phyloP scores from a whole-genome alignment of 2,113 vertebrate species.

The Pleuronectes platessa region DNA sequence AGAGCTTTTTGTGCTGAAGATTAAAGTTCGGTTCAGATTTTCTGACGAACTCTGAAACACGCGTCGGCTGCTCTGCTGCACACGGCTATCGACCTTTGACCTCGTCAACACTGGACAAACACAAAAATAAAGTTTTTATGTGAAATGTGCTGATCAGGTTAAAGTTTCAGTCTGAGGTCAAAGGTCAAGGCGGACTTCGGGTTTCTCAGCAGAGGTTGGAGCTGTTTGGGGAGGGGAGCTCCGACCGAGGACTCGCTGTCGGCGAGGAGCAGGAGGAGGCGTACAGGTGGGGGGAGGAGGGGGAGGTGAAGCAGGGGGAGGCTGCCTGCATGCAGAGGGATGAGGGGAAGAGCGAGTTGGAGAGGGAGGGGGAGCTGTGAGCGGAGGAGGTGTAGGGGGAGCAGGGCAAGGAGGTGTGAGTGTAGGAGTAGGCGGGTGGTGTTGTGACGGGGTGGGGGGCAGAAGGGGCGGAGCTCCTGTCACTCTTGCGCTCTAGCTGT shows the following conservation, averaged over 20 bases:
- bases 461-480: constrained; percentile 69
- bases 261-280: constrained; percentile 80
- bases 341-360: constrained; percentile 1
- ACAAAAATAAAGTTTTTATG: background rate
- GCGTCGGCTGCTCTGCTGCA: too few species aligned
- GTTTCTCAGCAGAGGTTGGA: constrained; percentile 87
- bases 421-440: constrained; percentile 7
- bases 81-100: background rate
- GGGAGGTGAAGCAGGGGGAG: constrained; percentile 78
- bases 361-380: constrained; percentile 6
- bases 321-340: constrained; percentile 52
- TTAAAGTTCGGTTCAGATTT: too few species aligned
- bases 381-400: background rate
- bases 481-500: constrained; percentile 91
- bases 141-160: too few species aligned
- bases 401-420: constrained; percentile 36
- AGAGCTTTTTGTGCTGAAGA: too few species aligned
- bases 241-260: constrained; percentile 86
- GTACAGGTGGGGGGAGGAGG: constrained; percentile 72
- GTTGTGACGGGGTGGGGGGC: constrained; percentile 18
- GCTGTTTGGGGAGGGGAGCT: constrained; percentile 88
- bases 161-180: constrained; percentile 22
- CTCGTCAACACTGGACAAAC: background rate
- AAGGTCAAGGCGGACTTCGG: constrained; percentile 11
- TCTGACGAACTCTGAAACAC: too few species aligned